phyloP scores from a whole-genome alignment of 2,113 vertebrate genomes.

The Proterorhinus semilunaris region DNA sequence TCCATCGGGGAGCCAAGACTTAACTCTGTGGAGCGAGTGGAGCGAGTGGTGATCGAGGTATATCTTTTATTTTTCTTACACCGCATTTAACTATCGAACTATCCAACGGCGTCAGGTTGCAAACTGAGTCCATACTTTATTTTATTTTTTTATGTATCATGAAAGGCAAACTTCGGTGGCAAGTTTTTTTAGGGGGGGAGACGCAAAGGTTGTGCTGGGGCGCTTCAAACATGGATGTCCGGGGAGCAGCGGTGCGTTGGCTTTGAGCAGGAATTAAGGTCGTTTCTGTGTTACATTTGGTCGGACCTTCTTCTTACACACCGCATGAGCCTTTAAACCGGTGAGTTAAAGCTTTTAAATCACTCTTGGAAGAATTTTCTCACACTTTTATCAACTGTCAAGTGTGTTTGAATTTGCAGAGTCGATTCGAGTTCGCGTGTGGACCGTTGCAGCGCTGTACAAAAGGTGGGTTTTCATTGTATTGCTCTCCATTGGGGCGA shows the following conservation, averaged over 20 bases:
- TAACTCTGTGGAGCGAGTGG: conserved; percentile 12
- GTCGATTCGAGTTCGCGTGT: not conserved
- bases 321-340: conserved; percentile 17
- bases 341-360: conserved; percentile 29
- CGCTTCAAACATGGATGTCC: conserved; percentile 63
- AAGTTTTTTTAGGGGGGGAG: conserved; percentile 14
- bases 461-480: conserved; percentile 25
- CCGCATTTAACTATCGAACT: not conserved
- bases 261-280: conserved; percentile 58
- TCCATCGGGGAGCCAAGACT: conserved; percentile 33
- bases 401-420: conserved; percentile 11
- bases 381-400: no score
- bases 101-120: not conserved
- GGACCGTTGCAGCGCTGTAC: not conserved
- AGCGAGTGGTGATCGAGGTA: conserved; percentile 6
- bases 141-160: not conserved
- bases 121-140: not conserved
- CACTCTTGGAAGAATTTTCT: not conserved
- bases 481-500: not conserved
- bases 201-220: conserved; percentile 23
- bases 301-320: not conserved
- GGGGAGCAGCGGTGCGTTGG: conserved; percentile 41
- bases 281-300: conserved; percentile 39
- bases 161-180: conserved; percentile 31
- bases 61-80: not conserved